Base-by-base conservation (phyloP, 2,113 vertebrate species). In the Amphiprion ocellaris region DNA sequence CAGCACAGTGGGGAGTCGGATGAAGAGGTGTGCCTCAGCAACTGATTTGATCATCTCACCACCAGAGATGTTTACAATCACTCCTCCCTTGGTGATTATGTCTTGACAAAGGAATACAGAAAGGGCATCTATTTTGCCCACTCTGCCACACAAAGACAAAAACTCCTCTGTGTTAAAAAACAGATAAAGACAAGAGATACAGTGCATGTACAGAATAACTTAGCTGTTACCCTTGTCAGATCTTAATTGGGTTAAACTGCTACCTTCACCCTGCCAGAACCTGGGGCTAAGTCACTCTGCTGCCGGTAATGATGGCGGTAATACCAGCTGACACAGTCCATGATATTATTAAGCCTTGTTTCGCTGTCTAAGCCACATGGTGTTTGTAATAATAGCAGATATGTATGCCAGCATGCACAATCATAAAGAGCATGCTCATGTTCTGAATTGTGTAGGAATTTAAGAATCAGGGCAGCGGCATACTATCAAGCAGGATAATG, bases 31-130 rank as follows among this genome's bases (percentile, higher is more conserved):
- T 74, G 83, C 66, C 33, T 70, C 4, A 0, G 59, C 46, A 73
- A 55, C 69, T 71, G 69, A 78, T 88, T 55, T 69, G 63, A 69
- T 78, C 44, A 62, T 78, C 70, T 72, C 59, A 1, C 55, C 37
- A 19, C 72, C 56, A 17, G n/a, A 19, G 52, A 59, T 74, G 58
- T 64, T 62, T 64, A 69, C 37, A 5, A 14, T 41, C 26, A 50
- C 21, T 55, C 52, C 60, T 24, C 4, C n/a, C 8, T 23, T 11
- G 17, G 14, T n/a, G 19, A 65, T 69, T 70, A 50, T 19, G 44
- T 63, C 62, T 64, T 17, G 44, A 69, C 68, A 66, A 39, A 26
- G 67, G 16, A 30, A 70, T 21, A 37, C 30, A 62, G 23, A 70
- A 50, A 75, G 54, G 24, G 28, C 17, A 46, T 53, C n/a, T 9